Conservation (phyloP, 92 coral and sea anemone genomes). For the Blastomussa wellsi region DNA sequence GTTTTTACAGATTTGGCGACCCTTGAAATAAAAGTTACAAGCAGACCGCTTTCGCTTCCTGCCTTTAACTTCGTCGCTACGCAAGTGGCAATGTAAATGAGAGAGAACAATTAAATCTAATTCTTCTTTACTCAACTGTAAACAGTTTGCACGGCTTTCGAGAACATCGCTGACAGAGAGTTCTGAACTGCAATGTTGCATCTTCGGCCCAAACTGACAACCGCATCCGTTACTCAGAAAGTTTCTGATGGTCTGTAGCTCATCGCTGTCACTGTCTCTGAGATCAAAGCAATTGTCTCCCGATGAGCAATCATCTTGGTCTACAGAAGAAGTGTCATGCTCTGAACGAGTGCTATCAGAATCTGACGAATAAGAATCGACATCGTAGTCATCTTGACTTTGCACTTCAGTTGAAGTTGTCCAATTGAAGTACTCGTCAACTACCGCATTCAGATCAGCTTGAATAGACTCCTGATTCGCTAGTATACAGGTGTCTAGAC, state of each 20-base stretch:
- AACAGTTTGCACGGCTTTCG: no score
- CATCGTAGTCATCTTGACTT: not conserved
- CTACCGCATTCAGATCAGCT: constrained; percentile 1
- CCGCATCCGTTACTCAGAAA: not conserved
- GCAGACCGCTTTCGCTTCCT: constrained; percentile 45
- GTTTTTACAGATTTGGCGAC: constrained; percentile 43
- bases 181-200: not conserved
- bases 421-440: not conserved
- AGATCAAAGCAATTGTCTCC: not conserved
- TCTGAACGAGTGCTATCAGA: no score
- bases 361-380: constrained; percentile 7
- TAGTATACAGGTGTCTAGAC: not conserved
- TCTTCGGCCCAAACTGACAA: not conserved
- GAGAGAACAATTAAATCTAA: no score
- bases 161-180: not conserved
- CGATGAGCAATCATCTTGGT: not conserved
- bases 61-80: constrained; percentile 26
- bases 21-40: constrained; percentile 35
- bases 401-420: not conserved
- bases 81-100: constrained; percentile 45
- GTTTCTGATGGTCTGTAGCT: not conserved
- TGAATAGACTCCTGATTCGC: not conserved
- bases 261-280: not conserved
- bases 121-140: no score
- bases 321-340: not conserved